A percentile compares a stretch with the other conserved stretches of the same genome.
phyloP scores from a whole-genome alignment of 92 coral and sea anemone genomes.

The Porites lobata region DNA sequence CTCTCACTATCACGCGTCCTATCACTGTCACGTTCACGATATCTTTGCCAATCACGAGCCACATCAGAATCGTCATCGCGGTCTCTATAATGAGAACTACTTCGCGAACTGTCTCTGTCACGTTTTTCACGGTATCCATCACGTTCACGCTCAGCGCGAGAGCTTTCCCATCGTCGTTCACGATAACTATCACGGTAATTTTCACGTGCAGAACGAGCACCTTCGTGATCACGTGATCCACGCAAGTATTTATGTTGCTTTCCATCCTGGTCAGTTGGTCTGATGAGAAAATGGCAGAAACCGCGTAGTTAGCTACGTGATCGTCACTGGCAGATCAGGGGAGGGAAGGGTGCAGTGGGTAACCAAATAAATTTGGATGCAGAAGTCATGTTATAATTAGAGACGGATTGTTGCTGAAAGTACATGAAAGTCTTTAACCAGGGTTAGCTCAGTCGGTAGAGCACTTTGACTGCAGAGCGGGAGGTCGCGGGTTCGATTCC shows the following conservation, averaged over 20 bases:
- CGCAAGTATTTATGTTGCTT: slow-evolving; percentile 39
- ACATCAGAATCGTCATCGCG: slow-evolving; percentile 34
- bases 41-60: slow-evolving; percentile 11
- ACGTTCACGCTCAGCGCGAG: slow-evolving; percentile 64
- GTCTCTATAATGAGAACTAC: slow-evolving; percentile 37
- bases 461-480: no score
- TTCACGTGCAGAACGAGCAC: slow-evolving; percentile 9
- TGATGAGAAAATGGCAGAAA: not conserved
- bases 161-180: slow-evolving; percentile 21
- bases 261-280: slow-evolving; percentile 38
- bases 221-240: slow-evolving; percentile 46
- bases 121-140: slow-evolving; percentile 52
- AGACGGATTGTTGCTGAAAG: no score
- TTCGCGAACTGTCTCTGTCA: slow-evolving; percentile 50
- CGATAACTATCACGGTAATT: slow-evolving; percentile 27
- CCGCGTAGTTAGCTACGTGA: not conserved
- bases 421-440: no score
- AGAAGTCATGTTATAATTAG: no score
- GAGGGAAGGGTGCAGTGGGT: no score
- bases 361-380: no score
- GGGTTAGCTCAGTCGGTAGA: no score
- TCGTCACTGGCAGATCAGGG: no score
- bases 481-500: no score
- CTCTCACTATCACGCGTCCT: slow-evolving; percentile 29
- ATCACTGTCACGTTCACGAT: slow-evolving; percentile 48